Base-by-base conservation (phyloP, 2,888 invertebrate species). In the Aporophyla lueneburgensis region DNA sequence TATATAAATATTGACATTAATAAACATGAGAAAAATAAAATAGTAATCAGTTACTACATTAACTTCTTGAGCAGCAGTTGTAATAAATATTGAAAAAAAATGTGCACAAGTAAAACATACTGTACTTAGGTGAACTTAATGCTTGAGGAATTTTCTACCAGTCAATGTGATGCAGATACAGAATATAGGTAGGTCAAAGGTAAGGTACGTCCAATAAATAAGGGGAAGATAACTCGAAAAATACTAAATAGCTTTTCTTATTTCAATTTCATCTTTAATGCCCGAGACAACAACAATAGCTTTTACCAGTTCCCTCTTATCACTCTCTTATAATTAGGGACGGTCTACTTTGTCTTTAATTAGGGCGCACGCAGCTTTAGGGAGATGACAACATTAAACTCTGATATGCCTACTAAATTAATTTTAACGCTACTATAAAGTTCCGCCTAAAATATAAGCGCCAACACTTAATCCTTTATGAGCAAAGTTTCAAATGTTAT, bases 381-480 rank as follows among this genome's bases (percentile, higher is more conserved):
- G 19, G 49, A 59, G 43, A 68, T 46, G 71, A 68, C 56, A 84
- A 58, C 63, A 75, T 74, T 80, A 80, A 74, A 71, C 61, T n/a
- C 46, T 81, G 51, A 76, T 82, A 84, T 68, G 76, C 67, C 65
- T 72, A 74, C 73, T 59, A 81, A 85, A 81, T 85, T 85, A 83
- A 85, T 83, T 85, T 83, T 85, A 82, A 73, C 65, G 56, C 68
- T 33, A 69, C 68, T 62, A 74, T 83, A 83, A 83, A 83, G 73
- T 85, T 65, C 24, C 68, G 19, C 33, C 73, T 82, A 70, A 82
- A 82, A 78, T 85, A 85, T 82, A 82, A 82, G 67, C 40, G 65
- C 54, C n/a, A 74, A 78, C 82, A 71, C 74, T 83, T 85, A 85
- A 82, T 76, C 78, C 83, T 83, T 85, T 83, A 83, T 74, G 86